A percentile compares a stretch with the other conserved stretches of the same genome.
phyloP scores from a whole-genome alignment of 2,888 invertebrate genomes.

The Pinctada fucata region DNA sequence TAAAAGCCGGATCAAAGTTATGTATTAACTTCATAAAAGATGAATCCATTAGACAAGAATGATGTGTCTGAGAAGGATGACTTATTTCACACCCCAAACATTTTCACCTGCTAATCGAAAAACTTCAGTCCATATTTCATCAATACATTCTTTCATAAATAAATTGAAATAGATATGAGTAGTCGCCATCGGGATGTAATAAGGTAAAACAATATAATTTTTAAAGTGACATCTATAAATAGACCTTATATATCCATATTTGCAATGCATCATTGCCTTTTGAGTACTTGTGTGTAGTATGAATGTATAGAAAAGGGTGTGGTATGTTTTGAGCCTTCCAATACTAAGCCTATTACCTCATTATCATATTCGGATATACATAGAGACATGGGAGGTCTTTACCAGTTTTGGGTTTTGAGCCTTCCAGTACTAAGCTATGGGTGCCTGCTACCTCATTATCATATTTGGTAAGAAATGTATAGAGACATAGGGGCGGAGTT shows the following conservation, averaged over 20 bases:
- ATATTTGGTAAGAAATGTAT: no score
- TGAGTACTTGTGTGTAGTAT: background rate
- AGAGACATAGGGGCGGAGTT: background rate
- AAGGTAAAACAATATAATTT: background rate
- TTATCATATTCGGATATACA: no score
- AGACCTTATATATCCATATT: background rate
- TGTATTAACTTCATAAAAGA: background rate
- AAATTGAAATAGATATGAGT: background rate
- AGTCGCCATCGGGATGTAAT: background rate
- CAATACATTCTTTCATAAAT: background rate
- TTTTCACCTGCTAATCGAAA: background rate
- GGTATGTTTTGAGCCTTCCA: constrained; percentile 2
- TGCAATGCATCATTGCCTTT: background rate
- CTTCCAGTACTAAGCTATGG: no score
- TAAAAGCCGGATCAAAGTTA: constrained; percentile 3
- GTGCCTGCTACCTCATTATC: no score
- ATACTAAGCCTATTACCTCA: background rate
- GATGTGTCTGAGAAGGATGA: constrained; percentile 1
- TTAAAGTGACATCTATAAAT: background rate
- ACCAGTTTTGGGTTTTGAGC: no score
- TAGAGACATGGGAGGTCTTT: no score
- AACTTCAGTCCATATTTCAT: background rate
- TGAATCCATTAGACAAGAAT: constrained; percentile 14
- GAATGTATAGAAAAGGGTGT: background rate
- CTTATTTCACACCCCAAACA: constrained; percentile 10